Evolutionary conservation across 2,113 vertebrate species (phyloP), one percentile per base, ranked within the genome.

Genomic region (Sprattus sprattus): DNA sequence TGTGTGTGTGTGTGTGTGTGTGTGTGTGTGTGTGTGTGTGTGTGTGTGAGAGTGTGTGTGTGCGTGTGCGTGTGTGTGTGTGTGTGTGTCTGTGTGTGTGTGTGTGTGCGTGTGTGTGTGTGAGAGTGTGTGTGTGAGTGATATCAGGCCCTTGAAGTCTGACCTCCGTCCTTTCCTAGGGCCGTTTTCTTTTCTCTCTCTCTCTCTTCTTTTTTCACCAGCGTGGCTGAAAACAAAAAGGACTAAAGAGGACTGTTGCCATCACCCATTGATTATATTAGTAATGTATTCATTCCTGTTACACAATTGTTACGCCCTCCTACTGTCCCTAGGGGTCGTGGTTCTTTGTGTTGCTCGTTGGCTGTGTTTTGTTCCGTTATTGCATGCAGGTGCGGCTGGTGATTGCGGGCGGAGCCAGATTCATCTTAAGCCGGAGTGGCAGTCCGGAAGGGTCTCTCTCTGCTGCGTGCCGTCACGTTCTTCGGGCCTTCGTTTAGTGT

Each of bases 61-160:
- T n/a, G n/a, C n/a, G n/a, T n/a, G n/a, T n/a, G n/a, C n/a, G 89
- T 83, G 87, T 86, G 39, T 39, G 39, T 39, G 39, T 39, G 39
- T 39, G 39, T 39, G 39, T 39, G 39, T 39, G 39, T 39, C 88
- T 85, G 89, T 83, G 87, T 86, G 39, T 39, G 39, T 39, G 39
- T 39, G 39, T 39, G 39, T 39, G 39, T 39, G 39, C 2, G 39
- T 39, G n/a, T n/a, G n/a, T 85, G 89, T 83, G 87, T 86, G 39
- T 39, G 39, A n/a, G n/a, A n/a, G n/a, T 39, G 39, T 39, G 39
- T 39, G 39, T 39, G 39, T 39, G 39, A 1, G 39, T 39, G 89
- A 90, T 90, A 88, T 89, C 86, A 89, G 71, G 83, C 89, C 89
- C 89, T 90, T 88, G 86, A 90, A 86, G 86, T 86, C 81, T 88